phyloP scores from a whole-genome alignment of 2,113 vertebrate genomes.

The Pelecanoides urinatrix region DNA sequence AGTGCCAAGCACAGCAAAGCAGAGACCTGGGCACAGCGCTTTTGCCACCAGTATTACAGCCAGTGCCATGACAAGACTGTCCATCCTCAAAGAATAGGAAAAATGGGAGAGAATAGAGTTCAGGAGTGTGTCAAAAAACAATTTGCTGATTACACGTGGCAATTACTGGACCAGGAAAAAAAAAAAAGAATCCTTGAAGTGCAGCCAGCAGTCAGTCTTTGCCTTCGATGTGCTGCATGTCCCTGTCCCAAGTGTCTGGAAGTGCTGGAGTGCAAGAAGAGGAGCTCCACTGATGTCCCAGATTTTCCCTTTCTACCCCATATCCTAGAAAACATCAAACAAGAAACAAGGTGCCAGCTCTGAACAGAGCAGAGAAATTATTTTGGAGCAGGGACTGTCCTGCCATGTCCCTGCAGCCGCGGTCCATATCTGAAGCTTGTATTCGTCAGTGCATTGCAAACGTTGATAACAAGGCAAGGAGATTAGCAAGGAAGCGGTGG shows the following conservation, averaged over 20 bases:
- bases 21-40: not conserved
- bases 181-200: not conserved
- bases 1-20: not conserved
- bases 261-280: not conserved
- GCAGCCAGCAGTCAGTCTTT: not conserved
- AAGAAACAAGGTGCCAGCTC: not conserved
- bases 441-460: accelerated
- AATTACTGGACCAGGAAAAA: slow-evolving; percentile 19
- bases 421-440: not conserved
- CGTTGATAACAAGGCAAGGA: not conserved
- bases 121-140: not conserved
- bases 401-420: not conserved
- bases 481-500: not conserved
- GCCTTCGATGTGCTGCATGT: not conserved
- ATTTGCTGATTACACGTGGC: not conserved
- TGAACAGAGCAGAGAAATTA: not conserved
- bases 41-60: not conserved
- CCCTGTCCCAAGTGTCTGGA: not conserved
- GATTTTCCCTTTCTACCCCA: not conserved
- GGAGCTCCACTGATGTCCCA: not conserved
- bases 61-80: not conserved
- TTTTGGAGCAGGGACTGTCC: not conserved
- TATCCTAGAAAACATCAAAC: not conserved
- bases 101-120: not conserved
- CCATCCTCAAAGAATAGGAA: not conserved